phyloP scores from a whole-genome alignment of 2,113 vertebrate species.

The Corythaeola cristata region DNA sequence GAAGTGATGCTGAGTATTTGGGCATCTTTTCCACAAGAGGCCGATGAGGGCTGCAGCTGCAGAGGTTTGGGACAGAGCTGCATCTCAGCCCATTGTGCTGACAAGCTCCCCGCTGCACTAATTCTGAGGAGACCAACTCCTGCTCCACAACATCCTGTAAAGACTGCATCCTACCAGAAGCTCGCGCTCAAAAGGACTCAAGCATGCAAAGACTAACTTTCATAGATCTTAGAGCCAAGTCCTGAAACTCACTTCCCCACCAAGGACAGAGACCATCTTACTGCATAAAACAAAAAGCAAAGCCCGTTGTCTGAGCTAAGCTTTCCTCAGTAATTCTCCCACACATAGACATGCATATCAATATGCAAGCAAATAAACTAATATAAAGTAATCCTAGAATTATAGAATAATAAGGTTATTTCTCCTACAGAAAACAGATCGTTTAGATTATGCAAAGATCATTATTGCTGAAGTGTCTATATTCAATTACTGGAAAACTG shows the following conservation, averaged over 20 bases:
- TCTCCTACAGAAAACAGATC: not conserved
- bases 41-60: not conserved
- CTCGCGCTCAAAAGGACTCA: not conserved
- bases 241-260: not conserved
- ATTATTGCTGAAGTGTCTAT: not conserved
- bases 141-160: rapidly evolving
- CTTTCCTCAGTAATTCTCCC: not conserved
- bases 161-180: not conserved
- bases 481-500: not conserved
- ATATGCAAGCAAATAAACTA: not conserved
- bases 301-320: not conserved
- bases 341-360: not conserved
- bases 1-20: not conserved
- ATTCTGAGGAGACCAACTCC: not conserved
- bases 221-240: not conserved
- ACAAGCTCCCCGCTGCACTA: not conserved
- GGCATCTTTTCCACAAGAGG: not conserved
- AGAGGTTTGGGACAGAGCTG: not conserved
- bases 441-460: not conserved
- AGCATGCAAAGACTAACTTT: not conserved
- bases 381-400: not conserved
- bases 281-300: not conserved
- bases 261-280: not conserved
- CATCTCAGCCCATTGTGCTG: not conserved
- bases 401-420: not conserved